phyloP scores from a whole-genome alignment of 64 coral and sea anemone genomes.

The Stichodactyla helianthus region DNA sequence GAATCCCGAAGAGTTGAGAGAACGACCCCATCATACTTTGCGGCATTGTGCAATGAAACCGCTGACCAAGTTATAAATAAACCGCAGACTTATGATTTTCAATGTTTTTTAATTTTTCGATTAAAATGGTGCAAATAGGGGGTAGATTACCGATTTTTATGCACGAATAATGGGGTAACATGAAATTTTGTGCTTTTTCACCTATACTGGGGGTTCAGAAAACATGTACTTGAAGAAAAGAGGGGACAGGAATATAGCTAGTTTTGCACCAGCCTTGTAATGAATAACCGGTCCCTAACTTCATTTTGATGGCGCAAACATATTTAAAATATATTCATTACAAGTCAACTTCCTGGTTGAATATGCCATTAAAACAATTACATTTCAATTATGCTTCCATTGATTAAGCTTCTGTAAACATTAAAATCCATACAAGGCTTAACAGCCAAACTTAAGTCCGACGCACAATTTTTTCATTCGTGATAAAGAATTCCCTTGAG shows the following conservation, averaged over 20 bases:
- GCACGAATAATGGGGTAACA: no score
- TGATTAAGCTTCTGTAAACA: not conserved
- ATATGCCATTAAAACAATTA: not conserved
- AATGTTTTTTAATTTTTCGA: no score
- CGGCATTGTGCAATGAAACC: not conserved
- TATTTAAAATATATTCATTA: no score
- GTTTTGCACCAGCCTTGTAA: no score
- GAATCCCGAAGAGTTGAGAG: conserved; percentile 54
- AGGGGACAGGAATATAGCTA: no score
- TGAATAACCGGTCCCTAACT: no score
- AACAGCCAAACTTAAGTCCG: not conserved
- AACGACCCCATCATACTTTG: conserved; percentile 21
- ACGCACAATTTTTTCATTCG: not conserved
- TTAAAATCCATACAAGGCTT: not conserved
- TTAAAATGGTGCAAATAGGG: no score
- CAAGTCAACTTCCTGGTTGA: not conserved
- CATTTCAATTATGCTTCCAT: not conserved
- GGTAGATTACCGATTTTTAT: no score
- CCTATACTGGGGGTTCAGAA: no score
- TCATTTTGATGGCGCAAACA: no score
- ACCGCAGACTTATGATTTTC: not conserved
- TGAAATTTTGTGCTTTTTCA: no score
- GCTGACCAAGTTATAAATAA: not conserved
- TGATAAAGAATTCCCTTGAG: not conserved
- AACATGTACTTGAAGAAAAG: no score